phyloP scores from a whole-genome alignment of 2,797 vertebrate species.

The Trachurus trachurus region DNA sequence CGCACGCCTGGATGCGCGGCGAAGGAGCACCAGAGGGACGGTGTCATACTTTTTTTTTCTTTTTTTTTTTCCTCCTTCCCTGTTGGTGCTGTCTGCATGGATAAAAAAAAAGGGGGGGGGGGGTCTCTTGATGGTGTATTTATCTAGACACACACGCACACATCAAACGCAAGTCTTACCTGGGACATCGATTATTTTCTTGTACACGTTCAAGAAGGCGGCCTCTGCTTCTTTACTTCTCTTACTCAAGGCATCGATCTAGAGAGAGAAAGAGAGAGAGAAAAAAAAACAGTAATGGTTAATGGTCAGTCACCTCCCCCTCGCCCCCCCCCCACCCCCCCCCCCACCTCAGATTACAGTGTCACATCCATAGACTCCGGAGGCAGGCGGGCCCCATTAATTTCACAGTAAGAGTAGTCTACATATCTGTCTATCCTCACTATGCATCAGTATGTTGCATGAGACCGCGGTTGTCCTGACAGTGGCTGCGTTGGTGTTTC shows the following conservation, averaged over 20 bases:
- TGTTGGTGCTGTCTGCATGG: slow-evolving; percentile 53
- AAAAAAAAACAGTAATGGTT: slow-evolving; percentile 4
- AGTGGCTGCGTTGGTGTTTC: slow-evolving; percentile 73
- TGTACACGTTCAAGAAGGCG: slow-evolving; percentile 99
- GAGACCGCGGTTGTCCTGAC: slow-evolving; percentile 65
- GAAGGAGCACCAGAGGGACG: slow-evolving; percentile 66
- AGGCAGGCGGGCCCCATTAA: slow-evolving; percentile 52
- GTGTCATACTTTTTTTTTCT: slow-evolving; percentile 48
- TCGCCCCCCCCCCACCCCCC: too few species aligned
- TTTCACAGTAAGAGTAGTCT: slow-evolving; percentile 55
- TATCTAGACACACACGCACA: slow-evolving; percentile 31
- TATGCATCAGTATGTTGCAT: slow-evolving; percentile 63
- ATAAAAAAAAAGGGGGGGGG: slow-evolving; percentile 20
- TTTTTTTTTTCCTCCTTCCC: slow-evolving; percentile 16
- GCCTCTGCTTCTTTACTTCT: slow-evolving; percentile 99
- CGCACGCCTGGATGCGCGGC: slow-evolving; percentile 70
- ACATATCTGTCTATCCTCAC: slow-evolving; percentile 74
- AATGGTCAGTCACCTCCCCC: slow-evolving; percentile 28
- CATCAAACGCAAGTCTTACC: slow-evolving; percentile 83
- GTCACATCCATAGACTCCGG: slow-evolving; percentile 37
- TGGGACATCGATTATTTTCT: slow-evolving; percentile 98
- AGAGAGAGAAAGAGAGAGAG: slow-evolving; percentile 33
- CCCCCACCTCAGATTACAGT: slow-evolving; percentile 23
- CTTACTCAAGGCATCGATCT: slow-evolving; percentile 98
- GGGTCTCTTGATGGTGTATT: slow-evolving; percentile 37